Evolutionary conservation across 2,888 invertebrate genomes (phyloP).

Genomic region (Polydrusus cervinus): DNA sequence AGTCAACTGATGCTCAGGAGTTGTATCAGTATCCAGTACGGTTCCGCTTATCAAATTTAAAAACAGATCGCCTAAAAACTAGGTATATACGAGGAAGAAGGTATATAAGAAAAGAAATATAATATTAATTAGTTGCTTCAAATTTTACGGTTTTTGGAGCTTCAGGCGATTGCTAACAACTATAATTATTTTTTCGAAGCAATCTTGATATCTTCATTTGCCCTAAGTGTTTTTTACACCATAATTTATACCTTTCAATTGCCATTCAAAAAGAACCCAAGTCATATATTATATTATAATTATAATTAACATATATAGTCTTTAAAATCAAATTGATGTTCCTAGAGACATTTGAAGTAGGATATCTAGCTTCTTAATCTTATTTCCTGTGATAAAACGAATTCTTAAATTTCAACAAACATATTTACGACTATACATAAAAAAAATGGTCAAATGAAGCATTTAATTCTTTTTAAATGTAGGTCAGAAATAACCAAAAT

Average conservation of each 20-base stretch:
- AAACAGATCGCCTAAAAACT: no score
- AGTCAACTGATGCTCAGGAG: no score
- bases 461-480: background rate
- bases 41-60: no score
- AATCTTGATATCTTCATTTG: constrained; percentile 3
- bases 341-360: background rate
- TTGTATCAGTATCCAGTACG: no score
- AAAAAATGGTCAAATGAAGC: background rate
- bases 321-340: background rate
- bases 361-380: background rate
- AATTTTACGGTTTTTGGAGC: background rate
- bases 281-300: constrained; percentile 3
- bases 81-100: background rate
- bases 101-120: background rate
- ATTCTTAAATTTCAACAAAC: background rate
- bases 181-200: background rate
- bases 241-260: background rate
- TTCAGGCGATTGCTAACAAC: background rate
- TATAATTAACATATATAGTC: constrained; percentile 1
- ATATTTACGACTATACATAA: background rate
- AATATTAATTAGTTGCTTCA: background rate
- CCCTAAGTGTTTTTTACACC: background rate
- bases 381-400: constrained; percentile 10
- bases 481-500: constrained; percentile 12
- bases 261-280: background rate